Evolutionary conservation across 2,888 invertebrate genomes (phyloP), one percentile per base, ranked within the genome.

Genomic region (Tetropium fuscum): DNA sequence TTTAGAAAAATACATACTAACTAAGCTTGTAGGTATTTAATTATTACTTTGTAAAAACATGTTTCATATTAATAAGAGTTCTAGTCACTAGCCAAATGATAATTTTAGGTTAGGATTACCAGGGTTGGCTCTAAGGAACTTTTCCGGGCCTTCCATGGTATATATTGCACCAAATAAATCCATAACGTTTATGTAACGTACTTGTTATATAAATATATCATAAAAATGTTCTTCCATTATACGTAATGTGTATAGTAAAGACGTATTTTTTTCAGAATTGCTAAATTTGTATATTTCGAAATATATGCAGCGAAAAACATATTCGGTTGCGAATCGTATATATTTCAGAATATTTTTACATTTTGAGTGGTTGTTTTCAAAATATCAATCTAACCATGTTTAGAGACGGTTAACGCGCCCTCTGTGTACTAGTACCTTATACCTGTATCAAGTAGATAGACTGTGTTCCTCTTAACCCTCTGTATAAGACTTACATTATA

Each of bases 11-110:
- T 27, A 27, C 8, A 11, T 7, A 44, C 27, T 40, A 62, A 62
- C 54, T 25, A 20, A 54, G 48, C 53, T 64, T 59, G 53, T 62
- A 54, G 38, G 20, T 51, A 40, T 44, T 6, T 34, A 40, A 27
- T 20, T n/a, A n/a, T n/a, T n/a, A n/a, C n/a, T n/a, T 43, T 45
- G 25, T 51, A 19, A 40, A 36, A 34, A 45, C 11, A 40, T 11
- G 25, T 55, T 63, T 60, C 53, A 40, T 58, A 47, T 30, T 45
- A 60, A 64, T 70, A 75, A 74, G 74, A 71, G 69, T 67, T 80
- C 80, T 80, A 80, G 80, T 80, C 80, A 80, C 71, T 78, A 79
- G 80, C 79, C 79, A 80, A 80, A 79, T 78, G 78, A 73, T 67
- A 67, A 62, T 64, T 66, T 55, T 71, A 64, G 65, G 43, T 57